A percentile compares a stretch with the other conserved stretches of the same genome.
These are phyloP conservation scores for Kradibia gibbosae DNA, from an alignment of 1,140 invertebrate species.

Conservation along the genomic window DNA sequence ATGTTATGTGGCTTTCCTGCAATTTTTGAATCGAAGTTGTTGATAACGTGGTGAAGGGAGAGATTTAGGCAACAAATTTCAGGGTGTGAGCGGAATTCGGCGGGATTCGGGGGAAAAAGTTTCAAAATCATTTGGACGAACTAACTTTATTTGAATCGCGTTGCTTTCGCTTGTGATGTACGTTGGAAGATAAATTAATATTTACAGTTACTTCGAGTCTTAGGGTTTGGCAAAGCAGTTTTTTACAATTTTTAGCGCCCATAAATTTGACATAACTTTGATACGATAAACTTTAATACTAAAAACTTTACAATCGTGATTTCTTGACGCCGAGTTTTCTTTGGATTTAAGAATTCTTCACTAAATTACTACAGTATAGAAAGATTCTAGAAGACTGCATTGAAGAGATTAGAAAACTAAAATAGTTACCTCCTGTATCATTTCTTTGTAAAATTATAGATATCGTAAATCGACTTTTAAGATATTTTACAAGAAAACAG, in stretches of 20 bases:
- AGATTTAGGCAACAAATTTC: not conserved
- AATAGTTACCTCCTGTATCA: no score
- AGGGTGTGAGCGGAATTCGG: not conserved
- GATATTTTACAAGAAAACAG: no score
- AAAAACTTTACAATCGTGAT: slow-evolving; percentile 11
- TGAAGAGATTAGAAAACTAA: slow-evolving; percentile 8
- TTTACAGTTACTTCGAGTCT: slow-evolving; percentile 1
- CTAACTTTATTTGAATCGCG: not conserved
- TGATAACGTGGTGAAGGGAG: not conserved
- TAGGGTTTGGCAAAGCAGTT: not conserved
- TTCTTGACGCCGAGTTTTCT: not conserved
- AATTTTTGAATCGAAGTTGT: not conserved
- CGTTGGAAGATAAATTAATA: slow-evolving; percentile 2
- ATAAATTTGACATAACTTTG: slow-evolving; percentile 17
- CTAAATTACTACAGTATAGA: slow-evolving; percentile 9
- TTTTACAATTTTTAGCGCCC: slow-evolving; percentile 1
- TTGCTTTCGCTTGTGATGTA: not conserved
- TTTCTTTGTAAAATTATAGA: no score
- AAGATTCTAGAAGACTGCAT: not conserved
- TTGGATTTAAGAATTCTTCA: slow-evolving; percentile 15
- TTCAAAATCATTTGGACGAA: slow-evolving; percentile 14
- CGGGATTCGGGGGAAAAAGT: not conserved
- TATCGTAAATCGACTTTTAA: no score
- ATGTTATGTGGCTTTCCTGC: not conserved
- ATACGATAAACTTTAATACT: slow-evolving; percentile 20